Conservation (phyloP, 2,888 invertebrate species). For the Campaea margaritaria region DNA sequence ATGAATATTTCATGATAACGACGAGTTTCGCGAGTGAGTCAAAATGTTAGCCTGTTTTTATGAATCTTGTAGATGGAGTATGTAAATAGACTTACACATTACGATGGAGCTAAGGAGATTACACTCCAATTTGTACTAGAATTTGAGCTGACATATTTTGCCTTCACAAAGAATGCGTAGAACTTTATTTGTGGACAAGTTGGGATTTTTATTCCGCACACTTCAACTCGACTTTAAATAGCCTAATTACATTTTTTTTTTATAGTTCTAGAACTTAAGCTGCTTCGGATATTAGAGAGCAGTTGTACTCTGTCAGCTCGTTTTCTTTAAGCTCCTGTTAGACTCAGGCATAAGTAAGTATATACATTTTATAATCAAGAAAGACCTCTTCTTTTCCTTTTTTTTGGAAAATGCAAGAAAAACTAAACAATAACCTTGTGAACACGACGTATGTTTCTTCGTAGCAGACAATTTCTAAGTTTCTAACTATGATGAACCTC, state of each 20-base stretch:
- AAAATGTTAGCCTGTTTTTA: conserved; percentile 23
- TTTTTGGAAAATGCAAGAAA: too few species aligned
- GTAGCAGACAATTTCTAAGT: background rate
- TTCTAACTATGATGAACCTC: background rate
- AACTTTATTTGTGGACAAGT: too few species aligned
- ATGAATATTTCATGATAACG: conserved; percentile 35
- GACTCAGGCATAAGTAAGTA: background rate
- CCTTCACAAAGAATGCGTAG: background rate
- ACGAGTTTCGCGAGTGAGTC: conserved; percentile 14
- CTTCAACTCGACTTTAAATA: too few species aligned
- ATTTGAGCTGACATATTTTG: conserved; percentile 3
- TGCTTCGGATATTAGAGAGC: too few species aligned
- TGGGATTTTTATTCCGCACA: too few species aligned
- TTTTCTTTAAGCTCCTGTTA: too few species aligned
- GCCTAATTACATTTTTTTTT: too few species aligned
- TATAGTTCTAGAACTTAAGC: too few species aligned
- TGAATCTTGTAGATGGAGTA: conserved; percentile 17
- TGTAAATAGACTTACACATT: conserved; percentile 27
- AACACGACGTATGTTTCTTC: background rate
- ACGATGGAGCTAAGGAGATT: conserved; percentile 23
- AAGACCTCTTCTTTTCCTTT: too few species aligned
- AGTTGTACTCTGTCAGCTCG: too few species aligned
- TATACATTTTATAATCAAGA: background rate
- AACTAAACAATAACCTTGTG: background rate
- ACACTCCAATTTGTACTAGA: conserved; percentile 14